Evolutionary conservation across 1,140 invertebrate genomes (phyloP).

Genomic region (Tachypleus tridentatus): DNA sequence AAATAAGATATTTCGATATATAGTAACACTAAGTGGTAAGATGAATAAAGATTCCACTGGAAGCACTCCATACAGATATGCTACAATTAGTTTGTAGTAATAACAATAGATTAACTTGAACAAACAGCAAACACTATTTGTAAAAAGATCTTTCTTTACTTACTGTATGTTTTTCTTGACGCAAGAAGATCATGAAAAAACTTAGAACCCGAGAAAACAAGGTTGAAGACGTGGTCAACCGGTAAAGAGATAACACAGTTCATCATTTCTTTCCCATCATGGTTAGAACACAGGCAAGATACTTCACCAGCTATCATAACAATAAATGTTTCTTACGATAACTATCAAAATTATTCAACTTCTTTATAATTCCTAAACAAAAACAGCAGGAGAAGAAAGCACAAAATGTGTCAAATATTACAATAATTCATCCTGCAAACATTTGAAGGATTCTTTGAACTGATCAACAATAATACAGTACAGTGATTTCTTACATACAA

Average conservation of each 20-base stretch:
- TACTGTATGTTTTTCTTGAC: slow-evolving; percentile 63
- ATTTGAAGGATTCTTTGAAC: background rate
- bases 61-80: too few species aligned
- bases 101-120: too few species aligned
- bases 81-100: too few species aligned
- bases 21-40: too few species aligned
- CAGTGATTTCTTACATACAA: background rate
- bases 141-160: slow-evolving; percentile 16
- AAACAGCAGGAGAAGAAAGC: background rate
- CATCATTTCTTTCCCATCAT: slow-evolving; percentile 61
- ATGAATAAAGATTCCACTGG: too few species aligned
- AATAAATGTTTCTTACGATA: background rate
- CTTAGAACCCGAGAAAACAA: slow-evolving; percentile 82
- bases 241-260: slow-evolving; percentile 54
- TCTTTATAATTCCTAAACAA: slow-evolving; percentile 1
- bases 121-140: too few species aligned
- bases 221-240: slow-evolving; percentile 78
- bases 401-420: background rate
- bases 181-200: slow-evolving; percentile 75
- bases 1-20: too few species aligned
- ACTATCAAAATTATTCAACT: background rate
- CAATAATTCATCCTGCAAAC: background rate
- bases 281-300: slow-evolving; percentile 40
- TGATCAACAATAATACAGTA: background rate
- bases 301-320: slow-evolving; percentile 11